These are phyloP conservation scores for Spatulosminthurus flaviceps DNA, from an alignment of 2,888 invertebrate species.

Conservation along the genomic window DNA sequence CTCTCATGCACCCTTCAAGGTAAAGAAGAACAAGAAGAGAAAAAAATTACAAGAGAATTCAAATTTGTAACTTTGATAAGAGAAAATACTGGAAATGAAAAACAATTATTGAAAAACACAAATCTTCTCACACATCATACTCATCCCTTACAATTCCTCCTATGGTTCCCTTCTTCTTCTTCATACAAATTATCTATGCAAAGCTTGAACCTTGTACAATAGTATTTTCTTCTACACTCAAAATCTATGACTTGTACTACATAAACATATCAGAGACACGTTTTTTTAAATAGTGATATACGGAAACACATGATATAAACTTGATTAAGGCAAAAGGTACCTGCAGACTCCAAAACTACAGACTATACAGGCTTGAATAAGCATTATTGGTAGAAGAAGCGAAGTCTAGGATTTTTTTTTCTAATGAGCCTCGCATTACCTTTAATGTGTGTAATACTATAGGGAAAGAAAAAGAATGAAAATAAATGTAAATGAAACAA, in stretches of 20 bases:
- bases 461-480: slow-evolving; percentile 6
- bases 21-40: no score
- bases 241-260: not conserved
- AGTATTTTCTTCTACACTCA: not conserved
- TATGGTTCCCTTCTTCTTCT: not conserved
- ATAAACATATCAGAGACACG: not conserved
- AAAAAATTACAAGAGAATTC: not conserved
- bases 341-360: no score
- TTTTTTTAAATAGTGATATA: not conserved
- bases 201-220: not conserved
- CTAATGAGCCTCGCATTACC: slow-evolving; percentile 27
- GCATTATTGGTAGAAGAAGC: no score
- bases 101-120: slow-evolving; percentile 2
- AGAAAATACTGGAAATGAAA: slow-evolving; percentile 9
- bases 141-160: not conserved
- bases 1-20: no score
- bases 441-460: no score
- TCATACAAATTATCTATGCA: not conserved
- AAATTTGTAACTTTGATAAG: not conserved
- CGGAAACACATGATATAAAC: no score
- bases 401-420: slow-evolving; percentile 10
- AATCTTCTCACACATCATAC: not conserved
- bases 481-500: slow-evolving; percentile 36
- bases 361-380: no score
- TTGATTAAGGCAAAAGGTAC: no score